Percentiles rank a stretch among this genome's conserved stretches.
Conservation (phyloP, 2,888 invertebrate species). For the Strigamia crassipes region DNA sequence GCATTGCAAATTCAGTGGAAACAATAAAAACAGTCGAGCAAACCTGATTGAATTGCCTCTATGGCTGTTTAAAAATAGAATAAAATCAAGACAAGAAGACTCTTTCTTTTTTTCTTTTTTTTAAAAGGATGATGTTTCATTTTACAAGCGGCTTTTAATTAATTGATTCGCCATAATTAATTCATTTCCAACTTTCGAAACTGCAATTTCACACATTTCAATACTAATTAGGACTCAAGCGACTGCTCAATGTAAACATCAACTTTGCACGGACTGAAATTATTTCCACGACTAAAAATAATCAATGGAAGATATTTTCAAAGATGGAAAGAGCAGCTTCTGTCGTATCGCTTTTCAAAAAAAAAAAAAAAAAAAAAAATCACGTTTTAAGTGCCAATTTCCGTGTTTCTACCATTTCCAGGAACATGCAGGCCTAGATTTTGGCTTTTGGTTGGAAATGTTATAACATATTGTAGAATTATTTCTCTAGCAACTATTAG, state of each 20-base stretch:
- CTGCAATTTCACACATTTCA: background rate
- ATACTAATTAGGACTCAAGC: background rate
- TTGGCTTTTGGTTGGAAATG: too few species aligned
- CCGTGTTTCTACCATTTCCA: too few species aligned
- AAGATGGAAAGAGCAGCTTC: background rate
- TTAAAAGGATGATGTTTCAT: background rate
- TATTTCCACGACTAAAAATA: background rate
- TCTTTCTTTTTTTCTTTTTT: background rate
- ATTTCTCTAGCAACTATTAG: too few species aligned
- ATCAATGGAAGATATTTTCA: background rate
- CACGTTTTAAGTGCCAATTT: too few species aligned
- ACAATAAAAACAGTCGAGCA: constrained; percentile 31
- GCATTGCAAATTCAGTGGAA: constrained; percentile 34
- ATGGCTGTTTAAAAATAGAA: background rate
- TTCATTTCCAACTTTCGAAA: background rate
- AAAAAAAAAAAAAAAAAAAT: too few species aligned
- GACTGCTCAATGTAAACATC: background rate
- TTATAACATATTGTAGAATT: too few species aligned
- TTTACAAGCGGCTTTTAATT: background rate
- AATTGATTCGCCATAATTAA: background rate
- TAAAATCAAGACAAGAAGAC: background rate
- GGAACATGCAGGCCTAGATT: too few species aligned
- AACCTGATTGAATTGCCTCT: constrained; percentile 33
- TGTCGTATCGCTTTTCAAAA: too few species aligned
- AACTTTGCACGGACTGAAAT: background rate